phyloP scores from a whole-genome alignment of 2,888 invertebrate species.

The Pocota personata region DNA sequence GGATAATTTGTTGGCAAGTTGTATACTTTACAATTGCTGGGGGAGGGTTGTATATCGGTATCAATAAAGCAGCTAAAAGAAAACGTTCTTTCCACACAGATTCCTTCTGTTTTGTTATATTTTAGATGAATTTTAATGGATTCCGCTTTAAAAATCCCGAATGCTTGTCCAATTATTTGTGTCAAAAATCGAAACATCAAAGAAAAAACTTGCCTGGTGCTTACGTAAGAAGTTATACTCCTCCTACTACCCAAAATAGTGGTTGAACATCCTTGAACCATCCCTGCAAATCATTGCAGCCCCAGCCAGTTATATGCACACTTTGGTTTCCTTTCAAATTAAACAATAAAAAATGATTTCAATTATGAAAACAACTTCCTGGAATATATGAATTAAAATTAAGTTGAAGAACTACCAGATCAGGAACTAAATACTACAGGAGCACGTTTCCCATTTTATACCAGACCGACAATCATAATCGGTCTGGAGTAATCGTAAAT shows the following conservation, averaged over 20 bases:
- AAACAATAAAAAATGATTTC: constrained; percentile 1
- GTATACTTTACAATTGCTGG: too few relatives aligned
- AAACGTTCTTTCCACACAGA: too few relatives aligned
- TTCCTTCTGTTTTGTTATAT: too few relatives aligned
- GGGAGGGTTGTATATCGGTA: too few relatives aligned
- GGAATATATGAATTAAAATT: constrained; percentile 24
- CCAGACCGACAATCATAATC: constrained; percentile 61
- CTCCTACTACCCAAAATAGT: background rate
- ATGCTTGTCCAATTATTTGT: too few relatives aligned
- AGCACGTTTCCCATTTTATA: constrained; percentile 45
- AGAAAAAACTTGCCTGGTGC: background rate
- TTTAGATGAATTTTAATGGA: too few relatives aligned
- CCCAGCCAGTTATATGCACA: background rate
- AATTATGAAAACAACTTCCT: constrained; percentile 1
- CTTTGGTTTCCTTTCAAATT: constrained; percentile 1
- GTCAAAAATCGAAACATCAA: too few relatives aligned
- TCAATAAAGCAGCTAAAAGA: too few relatives aligned
- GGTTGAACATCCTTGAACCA: background rate
- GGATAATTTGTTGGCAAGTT: too few relatives aligned
- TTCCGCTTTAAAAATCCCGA: too few relatives aligned
- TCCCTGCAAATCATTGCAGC: background rate
- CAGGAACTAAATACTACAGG: constrained; percentile 36
- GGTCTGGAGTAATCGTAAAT: constrained; percentile 60
- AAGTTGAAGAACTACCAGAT: constrained; percentile 13
- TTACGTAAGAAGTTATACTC: background rate